phyloP scores from a whole-genome alignment of 1,140 invertebrate species.

The Lamellibrachia luymesi region DNA sequence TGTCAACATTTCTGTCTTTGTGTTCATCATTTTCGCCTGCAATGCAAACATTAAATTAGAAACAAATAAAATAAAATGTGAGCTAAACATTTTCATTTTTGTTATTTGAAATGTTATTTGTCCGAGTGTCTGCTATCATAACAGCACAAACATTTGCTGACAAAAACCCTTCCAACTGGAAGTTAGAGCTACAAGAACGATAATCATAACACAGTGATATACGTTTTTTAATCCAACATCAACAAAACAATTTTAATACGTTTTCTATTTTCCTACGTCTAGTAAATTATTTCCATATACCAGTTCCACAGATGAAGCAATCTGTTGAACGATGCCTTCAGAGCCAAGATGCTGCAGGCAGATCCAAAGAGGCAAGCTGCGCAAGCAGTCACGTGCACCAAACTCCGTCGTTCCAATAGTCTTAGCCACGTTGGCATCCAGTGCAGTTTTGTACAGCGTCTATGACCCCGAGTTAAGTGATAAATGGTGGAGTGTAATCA shows the following conservation, averaged over 20 bases:
- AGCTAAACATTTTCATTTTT: too few relatives aligned
- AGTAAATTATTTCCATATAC: neutral
- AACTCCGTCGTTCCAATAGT: conserved; percentile 68
- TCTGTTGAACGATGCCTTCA: conserved; percentile 69
- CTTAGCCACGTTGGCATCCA: conserved; percentile 60
- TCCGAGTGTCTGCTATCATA: too few relatives aligned
- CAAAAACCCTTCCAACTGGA: neutral
- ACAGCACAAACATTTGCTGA: neutral
- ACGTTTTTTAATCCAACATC: neutral
- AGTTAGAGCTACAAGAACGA: neutral
- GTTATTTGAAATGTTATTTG: too few relatives aligned
- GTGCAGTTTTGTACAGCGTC: conserved; percentile 57
- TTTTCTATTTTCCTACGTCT: neutral
- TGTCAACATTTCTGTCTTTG: neutral
- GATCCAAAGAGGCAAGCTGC: conserved; percentile 80
- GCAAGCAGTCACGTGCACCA: conserved; percentile 63
- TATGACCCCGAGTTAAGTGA: neutral
- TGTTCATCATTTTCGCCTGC: neutral
- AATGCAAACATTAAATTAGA: neutral
- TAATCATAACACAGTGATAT: neutral
- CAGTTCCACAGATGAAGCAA: conserved; percentile 9
- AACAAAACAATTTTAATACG: neutral
- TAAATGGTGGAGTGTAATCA: neutral
- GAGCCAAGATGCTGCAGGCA: conserved; percentile 73
- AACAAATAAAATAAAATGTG: neutral